Evolutionary conservation across 2,797 vertebrate genomes (phyloP), one percentile per base, ranked within the genome.

Genomic region (Danio choprae): DNA sequence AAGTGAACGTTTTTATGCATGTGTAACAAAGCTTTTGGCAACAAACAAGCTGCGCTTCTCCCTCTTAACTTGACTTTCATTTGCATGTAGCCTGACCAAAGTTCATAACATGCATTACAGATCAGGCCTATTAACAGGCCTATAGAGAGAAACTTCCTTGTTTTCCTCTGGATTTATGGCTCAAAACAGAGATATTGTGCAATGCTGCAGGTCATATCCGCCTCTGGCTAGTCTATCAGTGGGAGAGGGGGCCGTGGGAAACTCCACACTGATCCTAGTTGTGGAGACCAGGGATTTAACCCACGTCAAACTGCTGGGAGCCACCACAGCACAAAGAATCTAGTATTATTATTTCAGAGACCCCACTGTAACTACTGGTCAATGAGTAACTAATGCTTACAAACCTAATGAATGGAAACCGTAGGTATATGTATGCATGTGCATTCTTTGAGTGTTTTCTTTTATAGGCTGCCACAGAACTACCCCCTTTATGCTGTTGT

Each of bases 211-310:
- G 60, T 63, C 79, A 80, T 77, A 80, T 84, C 68, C 43, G 65
- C 65, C 36, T 77, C 60, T 56, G 50, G 64, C 78, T 83, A 70
- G 64, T 84, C 59, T 78, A 71, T 69, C 74, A 79, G 83, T 53
- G 77, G 53, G 65, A 79, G 44, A 76, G 36, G 55, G 48, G 77
- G 83, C 70, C 80, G 74, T 87, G 86, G 71, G 86, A 87, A 87
- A 84, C 70, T 16, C 16, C n/a, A 10, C 56, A 74, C 15, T 74
- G 60, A 79, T 72, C 63, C 60, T n/a, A 56, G 60, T 38, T 65
- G 59, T 73, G 69, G 76, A 60, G 56, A 79, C 71, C 50, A 29
- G 68, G 73, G 80, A 72, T 77, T 84, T 74, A 80, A 86, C 76
- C 62, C 43, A 69, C 58, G 18, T 77, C 56, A 74, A 78, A 48